A percentile compares a stretch with the other conserved stretches of the same genome.
Conservation (phyloP, 2,797 vertebrate genomes). For the Myotis planiceps region DNA sequence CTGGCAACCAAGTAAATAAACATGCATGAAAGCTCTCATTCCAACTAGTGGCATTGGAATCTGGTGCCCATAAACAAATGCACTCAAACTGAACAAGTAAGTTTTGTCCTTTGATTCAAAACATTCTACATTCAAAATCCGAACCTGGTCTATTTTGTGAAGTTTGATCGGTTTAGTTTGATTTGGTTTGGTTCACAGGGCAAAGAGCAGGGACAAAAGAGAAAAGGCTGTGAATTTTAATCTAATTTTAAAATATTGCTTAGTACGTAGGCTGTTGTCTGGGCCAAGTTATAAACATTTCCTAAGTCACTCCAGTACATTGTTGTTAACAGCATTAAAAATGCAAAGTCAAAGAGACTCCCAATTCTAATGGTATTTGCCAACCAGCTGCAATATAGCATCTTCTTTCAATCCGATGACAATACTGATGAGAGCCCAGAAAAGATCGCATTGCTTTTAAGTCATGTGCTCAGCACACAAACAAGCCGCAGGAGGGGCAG, state of each 20-base stretch:
- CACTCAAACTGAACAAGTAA: neutral
- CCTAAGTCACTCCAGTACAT: neutral
- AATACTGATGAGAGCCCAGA: neutral
- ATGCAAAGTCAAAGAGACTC: conserved; percentile 33
- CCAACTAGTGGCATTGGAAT: neutral
- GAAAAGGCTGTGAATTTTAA: conserved; percentile 7
- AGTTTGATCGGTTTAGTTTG: neutral
- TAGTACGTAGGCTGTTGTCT: neutral
- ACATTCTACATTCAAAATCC: neutral
- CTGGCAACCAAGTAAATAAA: neutral
- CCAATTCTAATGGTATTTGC: neutral
- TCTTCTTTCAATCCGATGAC: neutral
- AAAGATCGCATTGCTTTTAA: neutral
- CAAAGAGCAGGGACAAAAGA: neutral
- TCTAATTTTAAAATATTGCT: neutral
- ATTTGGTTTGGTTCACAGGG: neutral
- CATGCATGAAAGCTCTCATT: neutral
- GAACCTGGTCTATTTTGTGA: neutral
- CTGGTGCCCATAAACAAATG: neutral
- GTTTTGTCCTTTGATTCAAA: neutral
- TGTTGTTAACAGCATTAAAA: neutral
- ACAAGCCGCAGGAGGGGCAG: neutral
- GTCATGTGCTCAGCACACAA: neutral
- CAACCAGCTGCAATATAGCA: neutral
- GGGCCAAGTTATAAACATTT: neutral